Base-by-base conservation (phyloP, 2,113 vertebrate genomes). In the Eretmochelys imbricata region DNA sequence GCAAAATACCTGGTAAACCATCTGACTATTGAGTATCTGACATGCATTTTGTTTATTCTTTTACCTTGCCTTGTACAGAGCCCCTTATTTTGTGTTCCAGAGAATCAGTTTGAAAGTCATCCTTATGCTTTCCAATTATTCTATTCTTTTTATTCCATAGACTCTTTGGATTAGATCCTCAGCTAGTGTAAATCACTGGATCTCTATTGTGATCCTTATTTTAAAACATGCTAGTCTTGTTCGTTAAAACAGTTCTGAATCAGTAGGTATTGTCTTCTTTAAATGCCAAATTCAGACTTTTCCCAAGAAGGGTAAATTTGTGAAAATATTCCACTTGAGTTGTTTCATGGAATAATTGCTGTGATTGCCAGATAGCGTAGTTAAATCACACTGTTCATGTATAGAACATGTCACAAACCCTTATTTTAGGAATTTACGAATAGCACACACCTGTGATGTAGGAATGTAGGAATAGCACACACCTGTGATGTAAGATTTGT, bases 171-270 rank as follows among this genome's bases (percentile, higher is more conserved):
- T 59, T 46, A 14, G 16, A 80, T 78, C 85, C 11, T 91, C 87
- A 84, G 14, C 16, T 92, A 35, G 82, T 93, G 6, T 6, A 72
- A 35, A 91, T 53, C n/a, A 82, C 72, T 84, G 49, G 13, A 80
- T 11, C 5, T 86, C 59, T 72, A 80, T 81, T 50, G 51, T 12
- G 82, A 62, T 12, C 0, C 82, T 93, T 91, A n/a, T 85, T 92
- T 93, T 79, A 79, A 94, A 95, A 72, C 29, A 50, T 35, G 76
- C 72, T 78, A 13, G 48, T 93, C 16, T 78, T 92, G 54, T 83
- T 72, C 29, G 2, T 84, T 48, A 65, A 72, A 95, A 57, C 5
- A 27, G 6, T 91, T 78, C 10, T 38, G 49, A 92, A 92, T 91
- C 62, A 59, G 19, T 80, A 53, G 76, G 89, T 82, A 80, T 35